Percentiles rank a stretch among this genome's conserved stretches.
Evolutionary conservation across 2,888 invertebrate genomes (phyloP).

Genomic region (Oscheius sp.): DNA sequence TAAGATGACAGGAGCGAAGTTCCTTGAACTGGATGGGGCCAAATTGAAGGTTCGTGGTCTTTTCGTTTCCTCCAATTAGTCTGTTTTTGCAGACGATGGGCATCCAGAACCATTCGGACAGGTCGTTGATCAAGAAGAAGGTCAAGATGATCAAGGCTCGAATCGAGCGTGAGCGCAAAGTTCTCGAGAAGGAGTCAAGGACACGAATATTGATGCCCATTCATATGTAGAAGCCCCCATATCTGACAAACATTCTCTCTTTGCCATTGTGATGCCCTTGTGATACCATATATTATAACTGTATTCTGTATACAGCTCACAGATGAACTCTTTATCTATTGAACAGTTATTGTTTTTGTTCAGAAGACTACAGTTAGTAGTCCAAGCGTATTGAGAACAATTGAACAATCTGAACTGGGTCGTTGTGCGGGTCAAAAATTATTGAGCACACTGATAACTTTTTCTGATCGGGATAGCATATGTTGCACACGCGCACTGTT

Average conservation of each 20-base stretch:
- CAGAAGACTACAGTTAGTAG: no score
- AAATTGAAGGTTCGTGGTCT: slow-evolving; percentile 83
- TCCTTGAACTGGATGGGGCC: slow-evolving; percentile 88
- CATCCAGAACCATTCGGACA: slow-evolving; percentile 76
- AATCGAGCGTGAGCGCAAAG: slow-evolving; percentile 77
- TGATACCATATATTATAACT: slow-evolving; percentile 23
- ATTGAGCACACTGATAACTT: no score
- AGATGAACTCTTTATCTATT: no score
- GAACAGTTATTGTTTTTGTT: no score
- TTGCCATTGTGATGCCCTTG: slow-evolving; percentile 33
- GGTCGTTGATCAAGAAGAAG: slow-evolving; percentile 77
- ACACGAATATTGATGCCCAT: slow-evolving; percentile 57
- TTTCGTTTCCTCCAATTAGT: neutral
- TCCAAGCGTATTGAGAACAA: no score
- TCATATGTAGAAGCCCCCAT: slow-evolving; percentile 30
- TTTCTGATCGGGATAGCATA: no score
- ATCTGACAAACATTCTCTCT: slow-evolving; percentile 23
- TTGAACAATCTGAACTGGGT: no score
- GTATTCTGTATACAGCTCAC: no score
- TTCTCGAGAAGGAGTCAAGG: slow-evolving; percentile 86
- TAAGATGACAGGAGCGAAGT: slow-evolving; percentile 87
- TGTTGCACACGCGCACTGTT: no score
- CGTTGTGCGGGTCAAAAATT: no score
- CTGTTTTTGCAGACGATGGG: slow-evolving; percentile 75
- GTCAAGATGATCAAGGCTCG: slow-evolving; percentile 77